Base-by-base conservation (phyloP, 2,888 invertebrate species). In the Balanococcus diminutus region DNA sequence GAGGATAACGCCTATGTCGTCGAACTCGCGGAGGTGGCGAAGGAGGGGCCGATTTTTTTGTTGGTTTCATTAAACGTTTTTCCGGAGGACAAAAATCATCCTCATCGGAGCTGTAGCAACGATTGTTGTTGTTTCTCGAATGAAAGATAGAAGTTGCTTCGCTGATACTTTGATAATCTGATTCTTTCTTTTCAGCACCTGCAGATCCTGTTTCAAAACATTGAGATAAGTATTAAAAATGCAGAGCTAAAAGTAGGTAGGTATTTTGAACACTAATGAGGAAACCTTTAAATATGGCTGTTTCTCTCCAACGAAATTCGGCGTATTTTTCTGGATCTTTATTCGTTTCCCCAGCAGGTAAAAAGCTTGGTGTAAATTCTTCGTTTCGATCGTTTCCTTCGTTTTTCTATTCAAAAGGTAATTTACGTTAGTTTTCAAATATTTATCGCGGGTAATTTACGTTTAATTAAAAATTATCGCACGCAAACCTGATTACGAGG, bases 1-100 rank as follows among this genome's bases (percentile, higher is more conserved):
- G 88, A 14, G 89, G 89, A 86, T 89, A 88, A 19, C 86, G 86
- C 56, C 84, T 86, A 83, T 82, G 82, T 16, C 56, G 61, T 9
- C 25, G 32, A 16, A 36, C 31, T 22, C 81, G 25, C 1, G 86
- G 86, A n/a, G 86, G 86, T 16, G 86, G 81, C 14, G 86, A 82
- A 5, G 86, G 86, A n/a, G 86, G 61, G n/a, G 82, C 82, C 11
- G 82, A 72, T 19, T 82, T 81, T 72, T 82, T 86, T 5, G 67
- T 19, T 9, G 82, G 67, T 42, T 36, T 82, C n/a, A 22, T 32
- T 32, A 85, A 19, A 16, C 82, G 56, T 72, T 82, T 86, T 19
- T 86, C 82, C 0, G 22, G 6, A 0, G 56, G 67, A 46, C 82
- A 67, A 42, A 82, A 32, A 4, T 82, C 82, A 3, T 86, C 86